Percentiles rank a stretch among this genome's conserved stretches.
phyloP scores from a whole-genome alignment of 2,797 vertebrate species.

The Gymnothorax javanicus region DNA sequence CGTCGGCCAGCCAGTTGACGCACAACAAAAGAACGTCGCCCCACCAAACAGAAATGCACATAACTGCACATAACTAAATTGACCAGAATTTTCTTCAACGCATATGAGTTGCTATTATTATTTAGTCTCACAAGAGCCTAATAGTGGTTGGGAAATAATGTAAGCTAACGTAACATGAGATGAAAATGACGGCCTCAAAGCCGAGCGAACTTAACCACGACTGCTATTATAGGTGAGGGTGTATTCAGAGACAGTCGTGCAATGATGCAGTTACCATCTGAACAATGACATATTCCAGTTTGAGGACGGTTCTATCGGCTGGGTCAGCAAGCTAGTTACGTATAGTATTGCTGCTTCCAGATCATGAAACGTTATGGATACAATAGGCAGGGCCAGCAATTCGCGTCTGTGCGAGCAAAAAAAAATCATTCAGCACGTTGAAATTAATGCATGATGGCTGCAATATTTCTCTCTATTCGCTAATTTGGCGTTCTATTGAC shows the following conservation, averaged over 20 bases:
- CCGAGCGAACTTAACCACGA: no score
- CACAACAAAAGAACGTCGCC: constrained; percentile 64
- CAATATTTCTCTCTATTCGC: not conserved
- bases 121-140: not conserved
- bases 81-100: not conserved
- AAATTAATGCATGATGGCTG: not conserved
- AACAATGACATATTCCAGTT: not conserved
- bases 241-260: not conserved
- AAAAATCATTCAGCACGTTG: not conserved
- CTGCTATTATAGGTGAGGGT: not conserved
- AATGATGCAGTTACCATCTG: not conserved
- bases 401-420: not conserved
- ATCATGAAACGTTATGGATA: not conserved
- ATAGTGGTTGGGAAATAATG: not conserved
- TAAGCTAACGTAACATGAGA: not conserved
- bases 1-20: constrained; percentile 50
- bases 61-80: not conserved
- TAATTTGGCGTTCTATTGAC: not conserved
- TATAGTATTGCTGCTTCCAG: not conserved
- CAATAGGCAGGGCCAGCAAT: not conserved
- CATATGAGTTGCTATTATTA: not conserved
- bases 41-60: constrained; percentile 7
- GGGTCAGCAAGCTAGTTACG: not conserved
- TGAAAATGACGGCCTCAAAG: no score
- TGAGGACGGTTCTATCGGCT: not conserved